Base-by-base conservation (phyloP, 2,888 invertebrate genomes). In the Phania funesta region DNA sequence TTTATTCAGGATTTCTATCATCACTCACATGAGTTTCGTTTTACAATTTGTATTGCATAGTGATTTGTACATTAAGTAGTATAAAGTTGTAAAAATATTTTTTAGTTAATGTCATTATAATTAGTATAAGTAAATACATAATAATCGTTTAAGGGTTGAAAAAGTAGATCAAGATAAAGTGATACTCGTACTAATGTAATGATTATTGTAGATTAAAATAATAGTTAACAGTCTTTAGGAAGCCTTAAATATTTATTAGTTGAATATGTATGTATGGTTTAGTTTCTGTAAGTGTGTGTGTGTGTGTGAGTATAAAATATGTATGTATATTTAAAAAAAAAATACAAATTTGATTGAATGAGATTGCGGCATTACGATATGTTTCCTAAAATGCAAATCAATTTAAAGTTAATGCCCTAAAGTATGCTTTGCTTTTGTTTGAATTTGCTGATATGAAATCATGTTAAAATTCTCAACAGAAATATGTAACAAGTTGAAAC, bases 211-310 rank as follows among this genome's bases (percentile, higher is more conserved):
- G 44, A 71, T 32, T 78, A 58, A 78, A 58, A 79, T 73, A 73
- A 67, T 81, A 82, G 82, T 78, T 82, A 82, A 82, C 82, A 82
- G 82, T 82, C 82, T 82, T 82, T 78, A 75, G 82, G 78, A 82
- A 82, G 78, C 82, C 78, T 82, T 78, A 78, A 50, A 58, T 77
- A 52, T 3, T 46, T 52, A 77, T 44, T 62, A 65, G 54, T 70
- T 48, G 11, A 65, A 62, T 58, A 46, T 18, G 29, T 58, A 22
- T 22, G 22, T 46, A 1, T 46, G 6, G 13, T 18, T 16, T 35
- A 46, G 2, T 54, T 18, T 26, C 22, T 52, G 22, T 16, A 22
- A 3, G 35, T 24, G 35, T 71, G 24, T 46, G 8, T 32, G 32
- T 22, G 6, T 52, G 50, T 65, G 7, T 35, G 48, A 20, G 2